phyloP scores from a whole-genome alignment of 2,113 vertebrate genomes.

The Willisornis vidua region DNA sequence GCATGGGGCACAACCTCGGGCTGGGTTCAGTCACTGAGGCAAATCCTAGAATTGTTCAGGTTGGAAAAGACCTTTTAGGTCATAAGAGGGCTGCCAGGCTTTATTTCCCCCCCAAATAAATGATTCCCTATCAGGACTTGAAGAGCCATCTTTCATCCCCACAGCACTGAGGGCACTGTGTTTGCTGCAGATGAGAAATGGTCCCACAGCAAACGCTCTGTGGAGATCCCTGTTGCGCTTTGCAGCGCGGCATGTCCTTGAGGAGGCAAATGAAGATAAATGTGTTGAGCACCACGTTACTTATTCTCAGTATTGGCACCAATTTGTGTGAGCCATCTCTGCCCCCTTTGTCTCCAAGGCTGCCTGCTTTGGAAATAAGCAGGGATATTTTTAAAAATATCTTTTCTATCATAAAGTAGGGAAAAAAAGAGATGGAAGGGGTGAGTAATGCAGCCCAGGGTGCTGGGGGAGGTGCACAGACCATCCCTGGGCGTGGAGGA shows the following conservation, averaged over 20 bases:
- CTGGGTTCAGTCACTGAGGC: not conserved
- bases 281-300: not conserved
- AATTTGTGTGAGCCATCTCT: not conserved
- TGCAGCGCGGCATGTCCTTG: not conserved
- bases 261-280: constrained; percentile 49
- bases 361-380: not conserved
- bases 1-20: not conserved
- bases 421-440: not conserved
- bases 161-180: not conserved
- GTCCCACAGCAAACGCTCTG: not conserved
- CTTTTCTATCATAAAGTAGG: not conserved
- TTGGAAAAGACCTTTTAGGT: not conserved
- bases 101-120: not conserved
- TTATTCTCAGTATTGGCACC: not conserved
- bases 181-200: not conserved
- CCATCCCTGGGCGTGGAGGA: accelerated
- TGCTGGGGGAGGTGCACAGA: not conserved
- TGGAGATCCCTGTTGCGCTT: not conserved
- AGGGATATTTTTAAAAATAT: not conserved
- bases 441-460: not conserved
- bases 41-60: not conserved
- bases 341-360: constrained; percentile 26
- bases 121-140: not conserved
- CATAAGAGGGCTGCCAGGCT: not conserved
- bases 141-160: constrained; percentile 14